Evolutionary conservation across 2,113 vertebrate genomes (phyloP), one percentile per base, ranked within the genome.

Genomic region (Girardinichthys multiradiatus): DNA sequence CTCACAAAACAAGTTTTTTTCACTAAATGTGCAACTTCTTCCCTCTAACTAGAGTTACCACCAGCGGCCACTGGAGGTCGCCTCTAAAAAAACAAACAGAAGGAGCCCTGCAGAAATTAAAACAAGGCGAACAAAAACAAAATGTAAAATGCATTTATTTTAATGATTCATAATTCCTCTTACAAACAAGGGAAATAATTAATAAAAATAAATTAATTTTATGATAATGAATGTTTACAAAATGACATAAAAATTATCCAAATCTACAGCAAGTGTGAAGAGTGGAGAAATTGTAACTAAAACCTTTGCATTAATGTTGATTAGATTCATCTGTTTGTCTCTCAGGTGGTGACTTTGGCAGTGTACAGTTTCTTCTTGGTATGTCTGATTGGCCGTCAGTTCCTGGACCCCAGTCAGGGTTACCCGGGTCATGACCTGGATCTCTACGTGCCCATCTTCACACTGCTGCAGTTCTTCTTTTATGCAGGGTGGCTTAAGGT

Each of bases 401-500:
- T 98, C 86, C 93, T 98, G 81, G 97, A 98, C 86, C 96, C 97
- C 0, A 68, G 79, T 4, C 96, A 95, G 87, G 96, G 95, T 59
- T 97, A 98, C 70, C 87, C 89, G 0, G 96, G 95, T 57, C 96
- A 98, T 4, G 95, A 95, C 65, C 93, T 98, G 12, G 97, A 98
- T 88, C 94, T 98, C 39, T 96, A 94, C 0, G 79, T 98, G 8
- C 97, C 97, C 1, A 92, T 98, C 79, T 98, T 98, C 90, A 98
- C 97, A n/a, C 85, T 98, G 59, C 92, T 98, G 2, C 97, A 98
- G 90, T 98, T 98, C 92, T 98, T 98, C 90, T 98, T 98, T 90
- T 98, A 98, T 0, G 95, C 94, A 0, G 97, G 97, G 11, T 98
- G 97, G 97, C 95, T 98, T 59, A 98, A 98, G 96, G 97, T 97